Evolutionary conservation across 2,113 vertebrate species (phyloP).

Genomic region (Melierax canorus): DNA sequence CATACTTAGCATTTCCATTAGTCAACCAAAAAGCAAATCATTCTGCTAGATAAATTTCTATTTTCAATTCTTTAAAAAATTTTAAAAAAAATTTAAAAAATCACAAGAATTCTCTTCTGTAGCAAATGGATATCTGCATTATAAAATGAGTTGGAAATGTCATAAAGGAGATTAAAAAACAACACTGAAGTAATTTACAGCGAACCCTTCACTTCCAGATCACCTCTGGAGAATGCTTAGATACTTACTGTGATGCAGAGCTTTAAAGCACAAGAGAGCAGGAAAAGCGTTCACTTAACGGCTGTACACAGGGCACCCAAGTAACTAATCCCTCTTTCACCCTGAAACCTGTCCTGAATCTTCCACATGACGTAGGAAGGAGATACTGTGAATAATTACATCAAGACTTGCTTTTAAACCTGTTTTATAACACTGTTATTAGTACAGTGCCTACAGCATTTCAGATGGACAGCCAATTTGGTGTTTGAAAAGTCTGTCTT

Average conservation of each 20-base stretch:
- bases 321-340: not conserved
- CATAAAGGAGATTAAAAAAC: not conserved
- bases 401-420: not conserved
- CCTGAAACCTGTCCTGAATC: not conserved
- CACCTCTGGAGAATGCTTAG: not conserved
- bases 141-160: not conserved
- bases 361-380: not conserved
- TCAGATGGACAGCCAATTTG: not conserved
- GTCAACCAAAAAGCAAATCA: not conserved
- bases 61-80: not conserved
- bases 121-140: not conserved
- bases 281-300: not conserved
- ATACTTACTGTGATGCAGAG: not conserved
- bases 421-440: not conserved
- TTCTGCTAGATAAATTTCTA: not conserved
- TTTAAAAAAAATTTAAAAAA: not conserved
- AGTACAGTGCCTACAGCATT: not conserved
- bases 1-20: not conserved
- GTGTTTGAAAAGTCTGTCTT: not conserved
- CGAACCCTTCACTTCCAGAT: not conserved
- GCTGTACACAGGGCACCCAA: not conserved
- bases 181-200: not conserved
- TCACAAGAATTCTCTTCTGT: fast-evolving
- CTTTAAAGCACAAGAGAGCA: not conserved
- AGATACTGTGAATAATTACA: not conserved